Evolutionary conservation across 2,113 vertebrate genomes (phyloP), one percentile per base, ranked within the genome.

Genomic region (Phyllostomus discolor): DNA sequence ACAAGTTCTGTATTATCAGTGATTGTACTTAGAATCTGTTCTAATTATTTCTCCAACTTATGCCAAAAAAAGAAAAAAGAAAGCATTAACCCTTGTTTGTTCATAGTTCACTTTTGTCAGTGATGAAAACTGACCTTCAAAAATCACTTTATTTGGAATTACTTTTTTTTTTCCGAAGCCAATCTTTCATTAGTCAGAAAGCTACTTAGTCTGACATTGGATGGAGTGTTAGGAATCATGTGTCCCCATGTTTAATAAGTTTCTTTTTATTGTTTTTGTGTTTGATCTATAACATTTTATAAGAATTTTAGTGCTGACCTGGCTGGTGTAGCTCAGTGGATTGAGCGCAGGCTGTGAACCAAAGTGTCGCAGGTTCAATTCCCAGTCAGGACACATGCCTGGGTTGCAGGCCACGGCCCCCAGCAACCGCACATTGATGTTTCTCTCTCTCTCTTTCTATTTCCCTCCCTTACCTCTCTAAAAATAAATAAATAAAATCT

Each of bases 11-110:
- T 54, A 84, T 81, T 80, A 90, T 91, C 86, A 96, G 43, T 70
- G 28, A 38, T 76, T 86, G 2, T 93, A 91, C 78, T 97, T 94
- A 62, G 67, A 93, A 97, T 92, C 26, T 75, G 10, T 50, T 96
- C 31, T 76, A 92, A 96, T 95, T 83, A 96, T 38, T 91, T 94
- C 95, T 67, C 52, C 43, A 88, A 22, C 3, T 87, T 75, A 43
- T 69, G 41, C 4, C 79, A 94, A 73, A 94, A 64, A 67, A 69
- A 26, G 54, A 19, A 67, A 43, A 22, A 70, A 50, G n/a, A 54
- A 93, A 22, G 46, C 35, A 93, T 89, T 94, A 95, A 80, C 12
- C 1, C 41, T 3, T 83, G 0, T 20, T 50, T 64, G 1, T 82
- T 83, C 62, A 69, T 69, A 67, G 10, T 72, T 59, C 54, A 33